Base-by-base conservation (phyloP, 2,888 invertebrate genomes). In the Nephrocerus scutellatus region DNA sequence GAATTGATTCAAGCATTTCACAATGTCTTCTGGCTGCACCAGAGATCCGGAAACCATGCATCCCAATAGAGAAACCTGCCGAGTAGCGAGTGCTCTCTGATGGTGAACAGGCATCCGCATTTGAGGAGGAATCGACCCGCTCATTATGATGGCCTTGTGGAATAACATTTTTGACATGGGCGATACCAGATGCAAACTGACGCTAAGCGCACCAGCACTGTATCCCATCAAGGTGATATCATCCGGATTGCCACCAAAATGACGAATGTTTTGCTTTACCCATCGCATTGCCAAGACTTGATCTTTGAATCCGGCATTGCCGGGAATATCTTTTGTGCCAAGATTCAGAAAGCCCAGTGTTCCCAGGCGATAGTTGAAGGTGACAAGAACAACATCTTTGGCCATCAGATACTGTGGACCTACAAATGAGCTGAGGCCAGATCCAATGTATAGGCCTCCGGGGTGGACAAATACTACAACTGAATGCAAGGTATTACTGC, bases 381-480 rank as follows among this genome's bases (percentile, higher is more conserved):
- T 72, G 21, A 80, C 77, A 10, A 79, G 57, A 4, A 80, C 74
- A 4, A 79, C 52, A 29, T 78, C 74, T 31, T 73, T 62, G 48
- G 77, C 76, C 25, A 79, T 58, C 14, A 79, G 61, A 54, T 79
- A 75, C 32, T 72, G 65, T 0, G 80, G 78, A 1, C 77, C 77
- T 2, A 68, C 63, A 35, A 66, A 49, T 5, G 30, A 28, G 35
- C 55, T 56, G 5, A 46, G 26, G 12, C 51, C 44, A 0, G 77
- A 73, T 26, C 65, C 68, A 3, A 67, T 57, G 57, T 76, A 76
- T 56, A 76, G 77, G n/a, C 72, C 78, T 2, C 81, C 82, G 0
- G 75, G 71, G 59, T 80, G 80, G 45, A 82, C 72, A 58, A 71
- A 77, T 2, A 80, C 72, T 3, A 82, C 60, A 2, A 82, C 80